These are phyloP conservation scores for Scrobipalpa atriplicella DNA, from an alignment of 2,888 invertebrate species.

Conservation along the genomic window DNA sequence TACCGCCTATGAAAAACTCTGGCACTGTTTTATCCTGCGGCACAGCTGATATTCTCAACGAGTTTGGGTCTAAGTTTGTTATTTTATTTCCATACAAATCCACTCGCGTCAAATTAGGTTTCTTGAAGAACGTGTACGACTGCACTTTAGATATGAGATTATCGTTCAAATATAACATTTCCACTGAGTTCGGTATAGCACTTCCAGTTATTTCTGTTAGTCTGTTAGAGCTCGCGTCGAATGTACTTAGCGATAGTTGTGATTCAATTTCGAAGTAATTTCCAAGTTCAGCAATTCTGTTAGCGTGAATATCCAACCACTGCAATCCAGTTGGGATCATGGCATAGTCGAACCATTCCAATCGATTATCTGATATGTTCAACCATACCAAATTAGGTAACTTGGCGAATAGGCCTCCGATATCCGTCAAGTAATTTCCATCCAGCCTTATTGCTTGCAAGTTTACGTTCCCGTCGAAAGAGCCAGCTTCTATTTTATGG, in stretches of 20 bases:
- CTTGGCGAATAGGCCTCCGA: slow-evolving; percentile 90
- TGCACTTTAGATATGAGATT: slow-evolving; percentile 92
- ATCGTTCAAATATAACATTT: slow-evolving; percentile 90
- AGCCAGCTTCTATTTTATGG: slow-evolving; percentile 88
- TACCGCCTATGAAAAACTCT: slow-evolving; percentile 92
- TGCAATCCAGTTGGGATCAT: slow-evolving; percentile 92
- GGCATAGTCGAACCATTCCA: slow-evolving; percentile 93
- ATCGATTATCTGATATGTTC: slow-evolving; percentile 92
- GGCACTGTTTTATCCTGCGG: slow-evolving; percentile 88
- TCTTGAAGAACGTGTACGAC: slow-evolving; percentile 93
- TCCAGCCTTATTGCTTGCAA: slow-evolving; percentile 91
- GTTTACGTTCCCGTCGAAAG: slow-evolving; percentile 90
- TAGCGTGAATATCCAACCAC: slow-evolving; percentile 93
- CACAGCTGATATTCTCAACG: slow-evolving; percentile 88
- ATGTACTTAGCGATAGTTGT: slow-evolving; percentile 88
- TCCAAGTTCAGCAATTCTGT: slow-evolving; percentile 91
- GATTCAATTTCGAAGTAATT: slow-evolving; percentile 94
- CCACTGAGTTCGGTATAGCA: slow-evolving; percentile 92
- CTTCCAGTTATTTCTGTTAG: slow-evolving; percentile 91
- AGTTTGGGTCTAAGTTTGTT: slow-evolving; percentile 88
- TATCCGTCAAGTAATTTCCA: slow-evolving; percentile 90
- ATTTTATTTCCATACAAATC: slow-evolving; percentile 92
- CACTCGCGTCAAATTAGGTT: slow-evolving; percentile 91
- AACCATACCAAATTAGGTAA: slow-evolving; percentile 92
- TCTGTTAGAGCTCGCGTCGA: slow-evolving; percentile 92